These are phyloP conservation scores for Iguana delicatissima DNA, from an alignment of 2,797 vertebrate genomes.

Conservation along the genomic window DNA sequence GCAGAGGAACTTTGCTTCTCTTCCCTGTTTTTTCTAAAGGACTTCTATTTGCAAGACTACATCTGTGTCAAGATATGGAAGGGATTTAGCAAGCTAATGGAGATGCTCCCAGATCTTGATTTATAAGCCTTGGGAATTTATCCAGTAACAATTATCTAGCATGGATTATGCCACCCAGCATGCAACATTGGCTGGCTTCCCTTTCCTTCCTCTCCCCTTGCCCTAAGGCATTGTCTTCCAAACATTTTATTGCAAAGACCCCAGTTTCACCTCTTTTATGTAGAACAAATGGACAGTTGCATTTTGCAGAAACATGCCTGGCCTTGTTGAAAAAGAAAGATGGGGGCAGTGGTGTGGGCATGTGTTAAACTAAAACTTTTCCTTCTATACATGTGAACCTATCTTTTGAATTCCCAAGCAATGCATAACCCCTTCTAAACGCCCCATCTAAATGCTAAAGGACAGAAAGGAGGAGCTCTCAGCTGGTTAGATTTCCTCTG, in stretches of 20 bases:
- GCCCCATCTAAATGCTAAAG: background rate
- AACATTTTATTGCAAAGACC: slow-evolving; percentile 21
- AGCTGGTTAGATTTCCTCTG: background rate
- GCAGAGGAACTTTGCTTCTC: background rate
- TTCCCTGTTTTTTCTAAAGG: slow-evolving; percentile 44
- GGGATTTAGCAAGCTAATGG: background rate
- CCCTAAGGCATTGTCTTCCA: slow-evolving; percentile 40
- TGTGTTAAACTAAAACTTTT: background rate
- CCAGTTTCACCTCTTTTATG: background rate
- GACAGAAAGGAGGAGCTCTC: background rate
- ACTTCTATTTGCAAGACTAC: rapidly evolving
- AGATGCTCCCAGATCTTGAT: slow-evolving; percentile 36
- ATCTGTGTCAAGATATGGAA: background rate
- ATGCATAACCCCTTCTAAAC: background rate
- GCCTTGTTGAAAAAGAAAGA: background rate
- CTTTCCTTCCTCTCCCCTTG: background rate
- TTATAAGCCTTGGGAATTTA: slow-evolving; percentile 42
- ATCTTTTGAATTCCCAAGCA: background rate
- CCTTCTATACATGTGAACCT: background rate
- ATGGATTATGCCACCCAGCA: slow-evolving; percentile 62
- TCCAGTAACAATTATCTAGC: slow-evolving; percentile 58
- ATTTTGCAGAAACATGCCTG: rapidly evolving
- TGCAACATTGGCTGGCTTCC: slow-evolving; percentile 18
- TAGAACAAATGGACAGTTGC: background rate
- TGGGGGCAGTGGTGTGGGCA: background rate